Base-by-base conservation (phyloP, 1,140 invertebrate genomes). In the Drosophila suzukii region DNA sequence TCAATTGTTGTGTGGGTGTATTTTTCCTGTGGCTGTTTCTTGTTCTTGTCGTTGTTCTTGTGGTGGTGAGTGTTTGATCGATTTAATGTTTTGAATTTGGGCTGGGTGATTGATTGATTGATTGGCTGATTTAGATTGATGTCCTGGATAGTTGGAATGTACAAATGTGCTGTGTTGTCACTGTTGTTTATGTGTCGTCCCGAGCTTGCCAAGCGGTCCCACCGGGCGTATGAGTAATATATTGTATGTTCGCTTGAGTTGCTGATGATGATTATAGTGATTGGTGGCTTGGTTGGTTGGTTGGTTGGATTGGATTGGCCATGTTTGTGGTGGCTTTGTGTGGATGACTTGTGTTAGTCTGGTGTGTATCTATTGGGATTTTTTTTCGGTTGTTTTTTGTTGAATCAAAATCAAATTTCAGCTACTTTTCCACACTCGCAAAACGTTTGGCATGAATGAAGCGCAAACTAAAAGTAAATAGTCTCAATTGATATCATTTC, bases 351-450 rank as follows among this genome's bases (percentile, higher is more conserved):
- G 63, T 75, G 75, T 78, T 75, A 60, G 49, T 44, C 43, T 54
- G 59, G 41, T 63, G 15, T 81, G 36, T 66, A 34, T 39, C 32
- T 62, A 30, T 56, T 41, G 55, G 54, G 47, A 17, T 81, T 24
- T 61, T 27, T 47, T 27, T 54, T 38, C 39, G 32, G 7, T 34
- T 70, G 41, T 56, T 66, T 46, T 51, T 58, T 67, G 62, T 60
- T 47, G 85, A 90, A 92, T 90, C 88, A 90, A 91, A 92, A 90
- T 90, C 83, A 91, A 91, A 91, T 91, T 91, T 91, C 90, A 68
- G 76, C 60, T 76, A 77, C 50, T 70, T 66, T 79, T 46, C 62
- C 72, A 58, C 55, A 53, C 59, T 76, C 39, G 72, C 73, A 68
- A 59, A 73, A 74, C 55, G 50, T 74, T 72, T 91, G 55, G 50